A percentile compares a stretch with the other conserved stretches of the same genome.
Evolutionary conservation across 2,888 invertebrate genomes (phyloP).

Genomic region (Paralinhomoeus sp.): DNA sequence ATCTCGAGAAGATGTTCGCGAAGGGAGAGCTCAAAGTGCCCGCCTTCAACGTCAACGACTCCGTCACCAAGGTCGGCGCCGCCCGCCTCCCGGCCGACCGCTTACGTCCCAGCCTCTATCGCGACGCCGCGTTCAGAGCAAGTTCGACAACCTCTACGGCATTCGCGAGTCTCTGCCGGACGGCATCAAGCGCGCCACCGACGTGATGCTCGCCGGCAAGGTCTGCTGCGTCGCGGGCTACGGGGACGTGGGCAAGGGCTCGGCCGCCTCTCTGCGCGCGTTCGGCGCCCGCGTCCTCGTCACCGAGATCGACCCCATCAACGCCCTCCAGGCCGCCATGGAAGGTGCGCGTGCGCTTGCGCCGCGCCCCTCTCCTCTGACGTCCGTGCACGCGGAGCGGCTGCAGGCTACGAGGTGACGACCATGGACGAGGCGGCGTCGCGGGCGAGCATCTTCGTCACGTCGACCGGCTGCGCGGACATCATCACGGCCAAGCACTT

Average conservation of each 20-base stretch:
- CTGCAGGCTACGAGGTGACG: conserved; percentile 41
- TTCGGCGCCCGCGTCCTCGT: conserved; percentile 87
- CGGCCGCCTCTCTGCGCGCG: conserved; percentile 75
- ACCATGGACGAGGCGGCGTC: conserved; percentile 84
- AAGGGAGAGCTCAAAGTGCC: conserved; percentile 65
- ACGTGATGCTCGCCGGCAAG: conserved; percentile 95
- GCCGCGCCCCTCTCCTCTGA: neutral
- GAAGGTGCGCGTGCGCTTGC: conserved; percentile 52
- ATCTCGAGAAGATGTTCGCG: conserved; percentile 79
- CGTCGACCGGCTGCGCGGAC: conserved; percentile 79
- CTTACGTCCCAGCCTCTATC: too few relatives aligned
- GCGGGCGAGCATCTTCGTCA: conserved; percentile 81
- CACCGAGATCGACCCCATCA: conserved; percentile 96
- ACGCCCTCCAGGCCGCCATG: conserved; percentile 84
- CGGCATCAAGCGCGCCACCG: conserved; percentile 93
- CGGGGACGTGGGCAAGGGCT: conserved; percentile 97
- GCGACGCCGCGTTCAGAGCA: conserved; percentile 37
- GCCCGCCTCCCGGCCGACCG: too few relatives aligned
- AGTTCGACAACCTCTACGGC: conserved; percentile 97
- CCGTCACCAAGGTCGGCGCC: conserved; percentile 64
- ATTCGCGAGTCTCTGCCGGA: conserved; percentile 92
- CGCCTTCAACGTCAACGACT: conserved; percentile 95
- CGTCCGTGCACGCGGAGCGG: too few relatives aligned
- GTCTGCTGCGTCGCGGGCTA: conserved; percentile 60
- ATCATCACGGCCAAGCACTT: conserved; percentile 58